Evolutionary conservation across 2,113 vertebrate species (phyloP).

Genomic region (Lepidothrix coronata): DNA sequence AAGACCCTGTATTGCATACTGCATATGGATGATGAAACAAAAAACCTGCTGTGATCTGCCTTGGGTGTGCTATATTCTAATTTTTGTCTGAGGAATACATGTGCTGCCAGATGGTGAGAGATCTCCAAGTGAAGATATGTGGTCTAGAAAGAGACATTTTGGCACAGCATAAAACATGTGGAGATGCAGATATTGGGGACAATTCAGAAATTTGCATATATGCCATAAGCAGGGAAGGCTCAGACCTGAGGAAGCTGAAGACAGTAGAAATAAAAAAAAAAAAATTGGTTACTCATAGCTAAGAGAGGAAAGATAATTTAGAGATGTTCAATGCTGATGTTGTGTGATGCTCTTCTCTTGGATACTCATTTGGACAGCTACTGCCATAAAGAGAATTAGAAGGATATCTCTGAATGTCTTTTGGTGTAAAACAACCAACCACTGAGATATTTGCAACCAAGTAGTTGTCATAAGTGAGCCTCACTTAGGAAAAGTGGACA

Average conservation of each 20-base stretch:
- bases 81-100: not conserved
- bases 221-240: not conserved
- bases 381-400: not conserved
- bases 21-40: not conserved
- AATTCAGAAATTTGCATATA: not conserved
- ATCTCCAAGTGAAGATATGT: not conserved
- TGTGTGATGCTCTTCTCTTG: not conserved
- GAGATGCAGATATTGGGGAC: not conserved
- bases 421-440: not conserved
- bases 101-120: not conserved
- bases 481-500: not conserved
- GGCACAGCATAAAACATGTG: not conserved
- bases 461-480: not conserved
- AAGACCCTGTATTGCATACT: not conserved
- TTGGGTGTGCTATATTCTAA: not conserved
- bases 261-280: not conserved
- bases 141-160: not conserved
- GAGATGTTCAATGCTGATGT: fast-evolving
- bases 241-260: not conserved
- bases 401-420: not conserved
- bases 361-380: not conserved
- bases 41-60: not conserved
- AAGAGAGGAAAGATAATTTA: not conserved
- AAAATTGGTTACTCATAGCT: not conserved
- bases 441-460: not conserved